phyloP scores from a whole-genome alignment of 2,797 vertebrate species.

The Danio aesculapii region DNA sequence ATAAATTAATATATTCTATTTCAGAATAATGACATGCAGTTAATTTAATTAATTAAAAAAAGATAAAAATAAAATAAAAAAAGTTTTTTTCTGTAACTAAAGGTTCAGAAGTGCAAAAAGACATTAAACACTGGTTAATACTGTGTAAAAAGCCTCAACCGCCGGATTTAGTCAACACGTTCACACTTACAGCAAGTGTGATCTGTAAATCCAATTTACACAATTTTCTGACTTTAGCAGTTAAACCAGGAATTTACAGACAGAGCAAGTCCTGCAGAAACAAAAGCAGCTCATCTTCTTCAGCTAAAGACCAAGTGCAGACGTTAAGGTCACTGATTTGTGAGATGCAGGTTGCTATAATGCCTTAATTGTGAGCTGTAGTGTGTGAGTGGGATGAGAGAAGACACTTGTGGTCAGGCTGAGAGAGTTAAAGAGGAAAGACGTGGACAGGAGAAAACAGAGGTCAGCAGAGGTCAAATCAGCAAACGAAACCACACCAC shows the following conservation, averaged over 20 bases:
- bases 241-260: not conserved
- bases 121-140: too few relatives aligned
- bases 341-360: conserved; percentile 35
- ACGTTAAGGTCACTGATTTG: conserved; percentile 42
- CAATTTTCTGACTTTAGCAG: not conserved
- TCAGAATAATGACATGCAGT: too few relatives aligned
- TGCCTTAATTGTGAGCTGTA: conserved; percentile 49
- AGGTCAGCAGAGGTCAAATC: conserved; percentile 41
- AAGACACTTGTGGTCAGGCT: conserved; percentile 52
- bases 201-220: not conserved
- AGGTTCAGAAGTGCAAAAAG: too few relatives aligned
- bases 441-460: conserved; percentile 23
- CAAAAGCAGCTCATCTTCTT: not conserved
- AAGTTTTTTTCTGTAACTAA: too few relatives aligned
- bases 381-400: conserved; percentile 31
- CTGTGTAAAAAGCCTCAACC: too few relatives aligned
- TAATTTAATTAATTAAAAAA: too few relatives aligned
- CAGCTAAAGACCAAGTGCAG: conserved; percentile 1
- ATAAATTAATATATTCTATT: too few relatives aligned
- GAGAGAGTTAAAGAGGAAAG: conserved; percentile 15
- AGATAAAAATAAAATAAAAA: too few relatives aligned
- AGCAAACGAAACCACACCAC: conserved; percentile 26
- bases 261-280: not conserved
- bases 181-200: not conserved
- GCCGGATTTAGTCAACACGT: not conserved